Base-by-base conservation (phyloP, 2,797 vertebrate species). In the Lepus oiostolus region DNA sequence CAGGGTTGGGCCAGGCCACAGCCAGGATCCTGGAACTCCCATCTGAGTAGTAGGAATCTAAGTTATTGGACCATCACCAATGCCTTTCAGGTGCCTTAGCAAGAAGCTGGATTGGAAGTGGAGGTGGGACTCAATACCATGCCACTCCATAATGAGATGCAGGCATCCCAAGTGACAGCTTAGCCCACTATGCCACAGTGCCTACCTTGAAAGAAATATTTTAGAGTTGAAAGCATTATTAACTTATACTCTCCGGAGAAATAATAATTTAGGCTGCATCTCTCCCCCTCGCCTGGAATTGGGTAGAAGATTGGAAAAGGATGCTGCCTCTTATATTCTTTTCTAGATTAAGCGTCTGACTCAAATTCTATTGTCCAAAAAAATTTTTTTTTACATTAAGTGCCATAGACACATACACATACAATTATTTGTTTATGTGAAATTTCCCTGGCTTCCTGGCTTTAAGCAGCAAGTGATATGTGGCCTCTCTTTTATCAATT, bases 381-480 rank as follows among this genome's bases (percentile, higher is more conserved):
- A 58, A 19, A 1, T 19, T 83, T 92, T 62, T 42, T 8, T 21
- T 58, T 72, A 79, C 50, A n/a, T 77, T 83, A 67, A 90, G 47
- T 85, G 1, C 3, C n/a, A 38, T 24, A 35, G 68, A 72, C 35
- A 21, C 9, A 82, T 47, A 77, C 7, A 75, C 5, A 88, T 9
- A 92, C 17, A 80, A 71, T 35, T 38, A n/a, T 67, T 81, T 76
- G 16, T 90, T 84, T 75, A 79, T 75, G 72, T 90, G 84, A 87
- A 86, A 81, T 81, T 28, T 52, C 7, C 47, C 12, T 54, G 58
- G 32, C 6, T 74, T 74, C 58, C 2, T 82, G 22, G 2, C 28
- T 71, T 91, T 63, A 81, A 93, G 2, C 13, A 86, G 4, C 10
- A 67, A 19, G 75, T 19, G 21, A 38, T 67, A 30, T 86, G 35